Percentiles rank a stretch among this genome's conserved stretches.
phyloP scores from a whole-genome alignment of 2,888 invertebrate genomes.

The Cosmia pyralina region DNA sequence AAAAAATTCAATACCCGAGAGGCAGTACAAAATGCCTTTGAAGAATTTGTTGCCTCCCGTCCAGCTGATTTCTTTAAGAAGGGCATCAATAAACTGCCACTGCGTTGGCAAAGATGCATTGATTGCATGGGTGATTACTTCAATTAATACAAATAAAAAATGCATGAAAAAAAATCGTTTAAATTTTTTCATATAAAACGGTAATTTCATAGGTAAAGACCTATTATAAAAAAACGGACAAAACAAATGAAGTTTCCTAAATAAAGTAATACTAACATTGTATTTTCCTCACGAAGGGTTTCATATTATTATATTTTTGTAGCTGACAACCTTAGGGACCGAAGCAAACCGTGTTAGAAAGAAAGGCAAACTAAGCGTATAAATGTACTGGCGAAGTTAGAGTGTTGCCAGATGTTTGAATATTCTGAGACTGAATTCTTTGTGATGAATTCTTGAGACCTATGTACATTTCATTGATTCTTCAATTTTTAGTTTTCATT shows the following conservation, averaged over 20 bases:
- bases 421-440: constrained; percentile 8
- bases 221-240: not conserved
- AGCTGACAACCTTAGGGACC: constrained; percentile 62
- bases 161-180: too few species aligned
- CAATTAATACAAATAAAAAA: too few species aligned
- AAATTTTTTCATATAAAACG: too few species aligned
- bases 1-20: too few species aligned
- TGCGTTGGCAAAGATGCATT: too few species aligned
- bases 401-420: constrained; percentile 50
- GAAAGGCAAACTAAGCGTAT: constrained; percentile 60
- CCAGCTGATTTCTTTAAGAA: too few species aligned
- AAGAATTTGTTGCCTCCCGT: too few species aligned
- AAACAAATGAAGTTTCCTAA: constrained; percentile 30
- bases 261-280: constrained; percentile 45
- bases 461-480: not conserved
- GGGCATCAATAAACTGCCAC: too few species aligned
- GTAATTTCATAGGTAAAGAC: too few species aligned
- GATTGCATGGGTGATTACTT: too few species aligned
- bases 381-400: constrained; percentile 54
- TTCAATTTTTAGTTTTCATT: not conserved
- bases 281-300: constrained; percentile 46
- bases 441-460: constrained; percentile 1
- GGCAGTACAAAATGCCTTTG: too few species aligned
- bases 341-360: constrained; percentile 61
- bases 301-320: constrained; percentile 59